Evolutionary conservation across 2,888 invertebrate species (phyloP).

Genomic region (Cotesia congregata): DNA sequence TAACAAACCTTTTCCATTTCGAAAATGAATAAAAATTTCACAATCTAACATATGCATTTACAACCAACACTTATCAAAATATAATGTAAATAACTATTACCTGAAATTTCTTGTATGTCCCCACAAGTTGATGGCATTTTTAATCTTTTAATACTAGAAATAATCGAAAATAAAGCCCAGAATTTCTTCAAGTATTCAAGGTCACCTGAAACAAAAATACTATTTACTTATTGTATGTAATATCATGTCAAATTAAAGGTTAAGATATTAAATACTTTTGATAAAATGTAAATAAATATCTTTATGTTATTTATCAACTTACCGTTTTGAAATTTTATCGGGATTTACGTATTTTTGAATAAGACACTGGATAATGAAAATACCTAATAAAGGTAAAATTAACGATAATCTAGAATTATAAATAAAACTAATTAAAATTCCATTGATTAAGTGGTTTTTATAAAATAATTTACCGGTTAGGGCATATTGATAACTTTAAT

Average conservation of each 20-base stretch:
- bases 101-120: conserved; percentile 58
- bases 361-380: no score
- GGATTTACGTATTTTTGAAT: no score
- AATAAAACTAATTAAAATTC: background rate
- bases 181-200: no score
- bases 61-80: background rate
- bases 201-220: no score
- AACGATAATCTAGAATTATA: background rate
- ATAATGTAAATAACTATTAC: conserved; percentile 48
- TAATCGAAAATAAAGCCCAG: background rate
- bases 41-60: background rate
- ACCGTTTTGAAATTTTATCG: no score
- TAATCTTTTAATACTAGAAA: background rate
- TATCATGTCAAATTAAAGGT: no score
- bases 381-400: background rate
- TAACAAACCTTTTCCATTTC: background rate
- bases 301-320: no score
- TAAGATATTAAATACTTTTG: no score
- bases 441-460: background rate
- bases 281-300: no score
- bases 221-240: no score
- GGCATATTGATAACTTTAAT: background rate
- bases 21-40: background rate
- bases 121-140: conserved; percentile 65
- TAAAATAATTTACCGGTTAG: background rate